Base-by-base conservation (phyloP, 2,113 vertebrate species). In the Diadophis punctatus region DNA sequence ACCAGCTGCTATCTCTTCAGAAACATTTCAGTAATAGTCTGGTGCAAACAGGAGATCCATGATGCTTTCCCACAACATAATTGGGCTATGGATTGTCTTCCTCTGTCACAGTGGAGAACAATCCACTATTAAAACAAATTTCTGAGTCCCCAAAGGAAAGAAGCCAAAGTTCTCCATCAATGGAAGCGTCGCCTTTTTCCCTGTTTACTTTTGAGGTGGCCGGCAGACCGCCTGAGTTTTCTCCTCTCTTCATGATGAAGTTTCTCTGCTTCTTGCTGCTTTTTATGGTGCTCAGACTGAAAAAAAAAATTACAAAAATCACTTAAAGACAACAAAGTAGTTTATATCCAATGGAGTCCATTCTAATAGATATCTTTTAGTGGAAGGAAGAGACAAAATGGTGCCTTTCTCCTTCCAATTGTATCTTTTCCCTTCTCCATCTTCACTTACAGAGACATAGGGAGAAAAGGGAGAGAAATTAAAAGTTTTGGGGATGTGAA, bases 231-330 rank as follows among this genome's bases (percentile, higher is more conserved):
- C 3, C 98, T 96, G 90, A 99, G 97, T 74, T 97, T 97, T 94
- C 96, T 99, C 96, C 99, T 98, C 96, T 99, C 99, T 84, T 98
- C 97, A 10, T 98, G 98, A 96, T 99, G 99, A 2, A 92, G 97
- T 16, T 97, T 97, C 96, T 99, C 99, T 0, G 98, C 99, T 96
- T 98, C 98, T 93, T 99, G 98, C 92, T 98, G 98, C 95, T 96
- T 96, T 96, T 95, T 98, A 91, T 99, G 98, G 95, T 99, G 98
- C 94, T 99, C 98, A 0, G 99, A 98, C 99, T 99, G 94, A 49
- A 8, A 95, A 95, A 46, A 39, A 43, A 92, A 90, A 48, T 12
- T 55, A 86, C 1, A 94, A 90, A 96, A 96, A 2, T 91, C 30
- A 89, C 46, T 16, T 34, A 90, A 63, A 34, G 84, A 34, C 48